phyloP scores from a whole-genome alignment of 2,797 vertebrate species.

The Poecilia wingei region DNA sequence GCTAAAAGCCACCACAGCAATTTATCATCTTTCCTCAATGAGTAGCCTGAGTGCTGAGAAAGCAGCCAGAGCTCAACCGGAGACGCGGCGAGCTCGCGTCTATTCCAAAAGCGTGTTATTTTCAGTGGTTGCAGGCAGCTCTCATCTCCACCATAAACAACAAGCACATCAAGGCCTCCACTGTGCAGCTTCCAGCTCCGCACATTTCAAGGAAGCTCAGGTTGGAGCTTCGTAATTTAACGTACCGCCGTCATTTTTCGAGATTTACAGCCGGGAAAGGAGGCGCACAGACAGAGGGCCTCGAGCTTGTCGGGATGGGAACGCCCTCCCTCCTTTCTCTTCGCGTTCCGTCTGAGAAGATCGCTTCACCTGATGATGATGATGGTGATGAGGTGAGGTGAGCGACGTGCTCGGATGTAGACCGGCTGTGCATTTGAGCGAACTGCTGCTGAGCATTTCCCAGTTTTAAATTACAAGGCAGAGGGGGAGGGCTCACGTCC shows the following conservation, averaged over 20 bases:
- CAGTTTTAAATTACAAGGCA: slow-evolving; percentile 67
- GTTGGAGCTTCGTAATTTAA: background rate
- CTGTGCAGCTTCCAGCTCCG: slow-evolving; percentile 23
- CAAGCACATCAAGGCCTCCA: slow-evolving; percentile 17
- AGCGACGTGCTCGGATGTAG: slow-evolving; percentile 69
- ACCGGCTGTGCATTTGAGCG: slow-evolving; percentile 61
- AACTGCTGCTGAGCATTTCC: slow-evolving; percentile 67
- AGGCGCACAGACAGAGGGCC: slow-evolving; percentile 5
- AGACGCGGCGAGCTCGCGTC: slow-evolving; percentile 58
- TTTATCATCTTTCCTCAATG: slow-evolving; percentile 64
- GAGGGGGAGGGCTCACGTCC: slow-evolving; percentile 46
- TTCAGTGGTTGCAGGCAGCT: slow-evolving; percentile 51
- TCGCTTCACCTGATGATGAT: slow-evolving; percentile 31
- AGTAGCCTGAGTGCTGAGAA: slow-evolving; percentile 39
- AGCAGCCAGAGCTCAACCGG: slow-evolving; percentile 40
- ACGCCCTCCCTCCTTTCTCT: slow-evolving; percentile 12
- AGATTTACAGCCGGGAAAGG: slow-evolving; percentile 6
- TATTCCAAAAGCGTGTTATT: slow-evolving; percentile 41
- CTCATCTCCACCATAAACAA: slow-evolving; percentile 43
- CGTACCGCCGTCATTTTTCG: background rate
- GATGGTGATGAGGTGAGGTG: slow-evolving; percentile 52
- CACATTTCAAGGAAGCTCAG: slow-evolving; percentile 23
- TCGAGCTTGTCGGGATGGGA: slow-evolving; percentile 16
- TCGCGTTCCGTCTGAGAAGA: slow-evolving; percentile 6
- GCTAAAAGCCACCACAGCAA: slow-evolving; percentile 55